Evolutionary conservation across 2,888 invertebrate genomes (phyloP).

Genomic region (Aspidiotus destructor): DNA sequence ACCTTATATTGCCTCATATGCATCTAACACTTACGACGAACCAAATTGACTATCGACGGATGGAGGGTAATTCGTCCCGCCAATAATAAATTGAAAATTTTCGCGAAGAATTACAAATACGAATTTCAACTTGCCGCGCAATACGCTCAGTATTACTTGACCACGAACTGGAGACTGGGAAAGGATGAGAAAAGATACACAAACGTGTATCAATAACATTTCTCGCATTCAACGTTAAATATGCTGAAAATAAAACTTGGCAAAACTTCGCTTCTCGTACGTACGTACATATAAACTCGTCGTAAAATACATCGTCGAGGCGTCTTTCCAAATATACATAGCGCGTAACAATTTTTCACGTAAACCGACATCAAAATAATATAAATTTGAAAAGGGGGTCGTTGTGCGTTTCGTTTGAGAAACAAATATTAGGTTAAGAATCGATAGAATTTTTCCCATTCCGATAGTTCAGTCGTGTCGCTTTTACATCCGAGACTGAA

Average conservation of each 20-base stretch:
- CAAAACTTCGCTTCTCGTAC: constrained; percentile 12
- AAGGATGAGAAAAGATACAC: not conserved
- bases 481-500: too few relatives aligned
- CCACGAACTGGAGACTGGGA: constrained; percentile 5
- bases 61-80: too few relatives aligned
- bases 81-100: too few relatives aligned
- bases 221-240: constrained; percentile 3
- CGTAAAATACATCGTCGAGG: too few relatives aligned
- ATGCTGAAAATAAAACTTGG: constrained; percentile 26
- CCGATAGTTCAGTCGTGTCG: too few relatives aligned
- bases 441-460: not conserved
- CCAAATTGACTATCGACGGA: too few relatives aligned
- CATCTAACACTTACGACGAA: too few relatives aligned
- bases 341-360: not conserved
- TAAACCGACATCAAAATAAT: not conserved
- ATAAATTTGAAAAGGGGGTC: not conserved
- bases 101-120: too few relatives aligned
- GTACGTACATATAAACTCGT: not conserved
- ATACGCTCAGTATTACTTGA: not conserved
- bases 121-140: too few relatives aligned
- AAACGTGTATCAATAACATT: constrained; percentile 5
- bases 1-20: too few relatives aligned
- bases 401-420: too few relatives aligned
- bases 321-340: too few relatives aligned
- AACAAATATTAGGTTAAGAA: not conserved